Base-by-base conservation (phyloP, 1,140 invertebrate genomes). In the Drosophila bocki region DNA sequence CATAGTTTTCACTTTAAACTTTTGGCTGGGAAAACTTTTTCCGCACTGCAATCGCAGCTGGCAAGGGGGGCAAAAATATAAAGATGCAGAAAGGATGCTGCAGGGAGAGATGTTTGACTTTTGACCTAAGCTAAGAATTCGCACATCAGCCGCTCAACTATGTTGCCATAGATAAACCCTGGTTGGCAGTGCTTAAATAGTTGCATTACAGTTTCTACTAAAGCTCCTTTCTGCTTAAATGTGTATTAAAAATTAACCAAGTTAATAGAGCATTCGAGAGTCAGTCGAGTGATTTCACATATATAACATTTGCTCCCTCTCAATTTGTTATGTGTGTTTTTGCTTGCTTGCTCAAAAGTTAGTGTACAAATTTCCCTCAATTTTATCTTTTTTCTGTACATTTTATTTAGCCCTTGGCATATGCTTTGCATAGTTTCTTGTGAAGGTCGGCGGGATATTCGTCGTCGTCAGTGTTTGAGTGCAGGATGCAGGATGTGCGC, bases 1-100 rank as follows among this genome's bases (percentile, higher is more conserved):
- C 76, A 86, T 86, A 86, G 76, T 86, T 84, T 80, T 69, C 54
- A 72, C 80, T 87, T 79, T 76, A 71, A 87, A 87, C 79, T 86
- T 86, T 60, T 45, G 37, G 26, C n/a, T 32, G 42, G 37, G 48
- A 22, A 69, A 64, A 75, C 58, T 68, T 64, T 64, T 39, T 48
- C 69, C 39, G 50, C 59, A 42, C 39, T 35, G 68, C 45, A 50
- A 44, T 39, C 57, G 51, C 67, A 50, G 33, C 51, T 67, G 29
- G 37, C 19, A 1, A 35, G 7, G 6, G 41, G 41, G 32, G 7
- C 2, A n/a, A 17, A 50, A 11, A 45, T 33, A 56, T 22, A 35
- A 50, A 41, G 26, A 41, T 32, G 22, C 22, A 35, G 13, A 26
- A 45, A 7, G 26, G 8, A 51, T 51, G 50, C 29, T 33, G n/a